A percentile compares a stretch with the other conserved stretches of the same genome.
Conservation (phyloP, 1,140 invertebrate species). For the Drosophila serrata region DNA sequence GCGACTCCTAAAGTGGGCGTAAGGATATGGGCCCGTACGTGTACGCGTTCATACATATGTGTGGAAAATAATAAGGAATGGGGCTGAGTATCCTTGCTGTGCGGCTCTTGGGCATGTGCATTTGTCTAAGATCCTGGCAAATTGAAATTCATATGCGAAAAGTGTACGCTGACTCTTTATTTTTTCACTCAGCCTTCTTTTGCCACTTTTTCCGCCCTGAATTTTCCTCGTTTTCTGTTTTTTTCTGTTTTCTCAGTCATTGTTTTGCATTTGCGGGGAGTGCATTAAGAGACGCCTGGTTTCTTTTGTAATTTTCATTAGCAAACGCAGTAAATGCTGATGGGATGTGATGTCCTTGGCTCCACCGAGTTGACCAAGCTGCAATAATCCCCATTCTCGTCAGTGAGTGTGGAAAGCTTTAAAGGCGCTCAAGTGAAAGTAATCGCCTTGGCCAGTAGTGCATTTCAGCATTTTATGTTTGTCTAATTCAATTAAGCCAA, state of each 20-base stretch:
- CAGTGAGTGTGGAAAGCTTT: conserved; percentile 62
- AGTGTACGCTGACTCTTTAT: conserved; percentile 8
- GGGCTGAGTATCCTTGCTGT: conserved; percentile 61
- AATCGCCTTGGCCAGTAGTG: conserved; percentile 55
- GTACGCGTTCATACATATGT: not conserved
- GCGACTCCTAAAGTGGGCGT: conserved; percentile 54
- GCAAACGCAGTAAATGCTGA: conserved; percentile 39
- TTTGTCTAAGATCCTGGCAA: conserved; percentile 46
- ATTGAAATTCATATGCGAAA: conserved; percentile 80
- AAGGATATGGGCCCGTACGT: conserved; percentile 27
- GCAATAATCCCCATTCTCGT: conserved; percentile 6
- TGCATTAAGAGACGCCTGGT: conserved; percentile 56
- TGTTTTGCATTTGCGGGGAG: conserved; percentile 40
- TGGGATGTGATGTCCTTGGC: conserved; percentile 28
- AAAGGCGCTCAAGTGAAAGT: conserved; percentile 77
- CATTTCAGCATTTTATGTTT: conserved; percentile 56
- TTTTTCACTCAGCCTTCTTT: not conserved
- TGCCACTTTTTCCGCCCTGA: not conserved
- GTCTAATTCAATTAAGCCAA: conserved; percentile 73
- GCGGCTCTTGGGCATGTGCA: conserved; percentile 74
- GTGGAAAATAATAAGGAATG: not conserved
- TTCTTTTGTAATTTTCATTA: conserved; percentile 74
- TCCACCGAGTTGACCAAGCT: conserved; percentile 43
- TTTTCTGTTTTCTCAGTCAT: conserved; percentile 20
- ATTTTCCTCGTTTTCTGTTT: not conserved